Evolutionary conservation across 2,888 invertebrate genomes (phyloP).

Genomic region (Phengaris arion): DNA sequence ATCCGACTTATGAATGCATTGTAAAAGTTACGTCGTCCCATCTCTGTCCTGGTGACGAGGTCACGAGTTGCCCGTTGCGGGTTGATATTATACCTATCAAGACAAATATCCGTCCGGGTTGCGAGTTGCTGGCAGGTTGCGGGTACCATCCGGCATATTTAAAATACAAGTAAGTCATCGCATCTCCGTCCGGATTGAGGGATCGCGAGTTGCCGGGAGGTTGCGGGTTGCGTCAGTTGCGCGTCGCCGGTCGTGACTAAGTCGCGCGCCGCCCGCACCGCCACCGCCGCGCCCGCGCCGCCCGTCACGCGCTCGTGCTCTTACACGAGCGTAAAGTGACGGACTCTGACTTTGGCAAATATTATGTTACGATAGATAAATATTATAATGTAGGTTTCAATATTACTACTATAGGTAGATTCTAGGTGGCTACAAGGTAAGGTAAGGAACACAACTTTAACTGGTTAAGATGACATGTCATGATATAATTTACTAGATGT

Average conservation of each 20-base stretch:
- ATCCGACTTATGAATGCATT: not conserved
- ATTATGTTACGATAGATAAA: constrained; percentile 14
- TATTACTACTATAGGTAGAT: too few relatives aligned
- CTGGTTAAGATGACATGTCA: too few relatives aligned
- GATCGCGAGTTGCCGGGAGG: constrained; percentile 51
- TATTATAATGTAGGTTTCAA: too few relatives aligned
- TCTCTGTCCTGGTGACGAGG: not conserved
- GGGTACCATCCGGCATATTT: not conserved
- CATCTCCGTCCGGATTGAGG: constrained; percentile 50
- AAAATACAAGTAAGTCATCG: not conserved
- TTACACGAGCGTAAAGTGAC: constrained; percentile 64
- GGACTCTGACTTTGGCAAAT: constrained; percentile 44
- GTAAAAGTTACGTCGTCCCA: not conserved
- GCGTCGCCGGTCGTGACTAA: constrained; percentile 67
- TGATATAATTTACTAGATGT: too few relatives aligned
- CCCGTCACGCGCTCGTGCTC: constrained; percentile 71
- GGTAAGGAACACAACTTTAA: too few relatives aligned
- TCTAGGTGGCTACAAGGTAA: too few relatives aligned
- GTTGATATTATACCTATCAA: not conserved
- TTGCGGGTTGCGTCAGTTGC: constrained; percentile 62
- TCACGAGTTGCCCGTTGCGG: not conserved
- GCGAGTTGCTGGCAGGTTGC: too few relatives aligned
- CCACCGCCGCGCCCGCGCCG: constrained; percentile 62
- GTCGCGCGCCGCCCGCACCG: constrained; percentile 61
- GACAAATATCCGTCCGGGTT: too few relatives aligned